Conservation (phyloP, 2,888 invertebrate genomes). For the Apotomis turbidana region DNA sequence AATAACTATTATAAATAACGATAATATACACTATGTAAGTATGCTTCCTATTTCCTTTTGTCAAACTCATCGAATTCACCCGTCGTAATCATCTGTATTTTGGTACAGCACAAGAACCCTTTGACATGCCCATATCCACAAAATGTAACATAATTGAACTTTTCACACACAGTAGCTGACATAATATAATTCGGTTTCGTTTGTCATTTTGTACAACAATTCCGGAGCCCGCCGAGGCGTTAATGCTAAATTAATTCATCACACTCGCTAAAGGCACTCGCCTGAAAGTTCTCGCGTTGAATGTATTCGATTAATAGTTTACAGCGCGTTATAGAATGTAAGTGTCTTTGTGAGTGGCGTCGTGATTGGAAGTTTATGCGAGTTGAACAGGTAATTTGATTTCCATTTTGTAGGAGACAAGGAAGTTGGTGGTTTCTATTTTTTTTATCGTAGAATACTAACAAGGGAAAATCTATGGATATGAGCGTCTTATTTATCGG, state of each 20-base stretch:
- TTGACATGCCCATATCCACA: neutral
- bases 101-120: too few species aligned
- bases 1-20: too few species aligned
- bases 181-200: conserved; percentile 16
- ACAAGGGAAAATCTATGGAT: too few species aligned
- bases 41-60: too few species aligned
- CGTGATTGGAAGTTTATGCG: conserved; percentile 6
- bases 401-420: neutral
- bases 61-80: too few species aligned
- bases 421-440: too few species aligned
- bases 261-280: conserved; percentile 25
- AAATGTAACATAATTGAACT: conserved; percentile 1
- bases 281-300: conserved; percentile 28
- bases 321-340: neutral
- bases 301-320: conserved; percentile 39
- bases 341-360: conserved; percentile 4
- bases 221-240: conserved; percentile 15
- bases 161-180: conserved; percentile 14
- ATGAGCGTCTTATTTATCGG: too few species aligned
- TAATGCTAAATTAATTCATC: conserved; percentile 39
- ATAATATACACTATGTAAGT: too few species aligned
- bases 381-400: neutral
- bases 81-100: too few species aligned
- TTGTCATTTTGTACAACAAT: conserved; percentile 29
- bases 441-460: too few species aligned